Percentiles rank a stretch among this genome's conserved stretches.
phyloP scores from a whole-genome alignment of 2,797 vertebrate genomes.

The Diceros bicornis region DNA sequence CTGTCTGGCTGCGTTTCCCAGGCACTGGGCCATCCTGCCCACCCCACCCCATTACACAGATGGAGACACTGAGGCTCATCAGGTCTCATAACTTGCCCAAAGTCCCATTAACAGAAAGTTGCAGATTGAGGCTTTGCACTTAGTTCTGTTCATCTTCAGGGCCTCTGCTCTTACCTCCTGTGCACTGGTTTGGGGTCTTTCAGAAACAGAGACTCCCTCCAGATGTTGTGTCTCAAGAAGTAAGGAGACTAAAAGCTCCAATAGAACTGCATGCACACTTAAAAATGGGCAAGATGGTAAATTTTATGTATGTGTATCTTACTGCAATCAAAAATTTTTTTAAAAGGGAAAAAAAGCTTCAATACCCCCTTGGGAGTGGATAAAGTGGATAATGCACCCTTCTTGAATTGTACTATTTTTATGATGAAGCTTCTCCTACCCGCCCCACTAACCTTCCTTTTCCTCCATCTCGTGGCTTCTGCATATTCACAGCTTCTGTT shows the following conservation, averaged over 20 bases:
- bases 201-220: neutral
- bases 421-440: neutral
- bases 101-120: neutral
- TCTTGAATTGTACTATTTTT: neutral
- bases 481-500: neutral
- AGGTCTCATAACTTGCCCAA: neutral
- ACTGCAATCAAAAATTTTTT: neutral
- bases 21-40: neutral
- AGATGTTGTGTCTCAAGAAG: neutral
- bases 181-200: neutral
- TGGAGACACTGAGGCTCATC: neutral
- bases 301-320: neutral
- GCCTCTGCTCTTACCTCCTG: neutral
- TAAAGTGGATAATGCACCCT: too few species aligned
- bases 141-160: neutral
- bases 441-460: neutral
- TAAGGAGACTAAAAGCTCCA: neutral
- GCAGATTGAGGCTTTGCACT: neutral
- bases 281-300: neutral
- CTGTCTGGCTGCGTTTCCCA: neutral
- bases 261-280: neutral
- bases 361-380: neutral
- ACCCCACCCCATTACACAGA: neutral
- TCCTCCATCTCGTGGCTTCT: rapidly evolving
- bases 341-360: neutral